Conservation (phyloP, 2,888 invertebrate genomes). For the Bruchidius siliquastri region DNA sequence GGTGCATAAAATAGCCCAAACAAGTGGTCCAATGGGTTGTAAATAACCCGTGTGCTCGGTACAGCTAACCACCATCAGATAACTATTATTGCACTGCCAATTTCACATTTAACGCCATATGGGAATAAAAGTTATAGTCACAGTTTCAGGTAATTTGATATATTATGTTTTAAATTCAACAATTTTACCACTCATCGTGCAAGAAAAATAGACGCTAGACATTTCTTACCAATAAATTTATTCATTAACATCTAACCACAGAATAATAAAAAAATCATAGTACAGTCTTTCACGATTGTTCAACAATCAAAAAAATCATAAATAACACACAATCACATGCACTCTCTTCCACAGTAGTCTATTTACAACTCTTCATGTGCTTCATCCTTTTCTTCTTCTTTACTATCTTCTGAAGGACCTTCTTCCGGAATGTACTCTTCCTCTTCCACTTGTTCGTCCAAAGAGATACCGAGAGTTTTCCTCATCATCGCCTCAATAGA, state of each 20-base stretch:
- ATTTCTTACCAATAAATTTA: neutral
- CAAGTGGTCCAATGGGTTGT: too few relatives aligned
- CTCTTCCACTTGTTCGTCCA: slow-evolving; percentile 61
- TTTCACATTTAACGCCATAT: too few relatives aligned
- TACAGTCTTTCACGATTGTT: slow-evolving; percentile 28
- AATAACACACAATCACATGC: slow-evolving; percentile 18
- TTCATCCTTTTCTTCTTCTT: slow-evolving; percentile 38
- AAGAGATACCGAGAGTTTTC: slow-evolving; percentile 68
- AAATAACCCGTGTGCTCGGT: too few relatives aligned
- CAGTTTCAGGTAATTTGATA: too few relatives aligned
- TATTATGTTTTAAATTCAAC: too few relatives aligned
- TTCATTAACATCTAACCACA: neutral
- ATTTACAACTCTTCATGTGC: slow-evolving; percentile 60
- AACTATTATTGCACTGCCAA: too few relatives aligned
- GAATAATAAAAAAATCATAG: slow-evolving; percentile 17
- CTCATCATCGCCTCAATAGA: slow-evolving; percentile 88
- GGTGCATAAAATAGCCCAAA: too few relatives aligned
- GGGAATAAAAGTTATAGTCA: too few relatives aligned
- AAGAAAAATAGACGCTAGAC: too few relatives aligned
- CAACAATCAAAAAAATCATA: slow-evolving; percentile 16
- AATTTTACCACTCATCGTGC: too few relatives aligned
- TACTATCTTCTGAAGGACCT: slow-evolving; percentile 45
- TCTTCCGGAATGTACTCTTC: slow-evolving; percentile 47
- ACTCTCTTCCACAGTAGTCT: slow-evolving; percentile 9
- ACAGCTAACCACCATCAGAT: too few relatives aligned